These are phyloP conservation scores for Parasteatoda lunata DNA, from an alignment of 2,888 invertebrate species.

Conservation along the genomic window DNA sequence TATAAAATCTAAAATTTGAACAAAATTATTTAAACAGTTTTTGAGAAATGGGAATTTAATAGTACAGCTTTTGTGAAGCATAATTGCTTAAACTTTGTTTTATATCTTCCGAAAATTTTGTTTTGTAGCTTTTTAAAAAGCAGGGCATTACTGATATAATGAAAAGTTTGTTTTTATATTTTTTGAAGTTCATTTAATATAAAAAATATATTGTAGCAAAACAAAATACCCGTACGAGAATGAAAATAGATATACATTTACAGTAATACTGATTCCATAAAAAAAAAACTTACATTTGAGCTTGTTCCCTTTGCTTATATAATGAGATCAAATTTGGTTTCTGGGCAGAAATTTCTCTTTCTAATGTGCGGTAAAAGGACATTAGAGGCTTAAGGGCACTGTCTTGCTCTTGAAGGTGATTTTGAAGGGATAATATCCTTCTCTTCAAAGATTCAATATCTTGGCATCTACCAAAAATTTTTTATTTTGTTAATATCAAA, in stretches of 20 bases:
- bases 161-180: not conserved
- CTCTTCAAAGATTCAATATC: constrained; percentile 84
- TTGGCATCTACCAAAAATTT: constrained; percentile 74
- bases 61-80: too few species aligned
- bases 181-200: not conserved
- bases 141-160: too few species aligned
- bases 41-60: too few species aligned
- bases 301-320: constrained; percentile 85
- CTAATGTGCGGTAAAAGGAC: constrained; percentile 85
- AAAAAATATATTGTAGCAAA: not conserved
- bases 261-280: not conserved
- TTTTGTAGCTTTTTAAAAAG: too few species aligned
- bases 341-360: constrained; percentile 90
- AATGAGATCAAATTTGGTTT: constrained; percentile 90
- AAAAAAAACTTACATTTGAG: constrained; percentile 82
- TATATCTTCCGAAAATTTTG: too few species aligned
- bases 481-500: too few species aligned
- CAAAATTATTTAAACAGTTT: too few species aligned
- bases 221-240: not conserved
- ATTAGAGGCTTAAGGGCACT: constrained; percentile 85
- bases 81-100: too few species aligned
- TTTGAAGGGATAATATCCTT: constrained; percentile 83
- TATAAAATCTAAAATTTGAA: too few species aligned
- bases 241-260: not conserved
- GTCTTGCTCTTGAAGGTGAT: constrained; percentile 85